These are phyloP conservation scores for Mobula hypostoma DNA, from an alignment of 2,113 vertebrate species.

Conservation along the genomic window DNA sequence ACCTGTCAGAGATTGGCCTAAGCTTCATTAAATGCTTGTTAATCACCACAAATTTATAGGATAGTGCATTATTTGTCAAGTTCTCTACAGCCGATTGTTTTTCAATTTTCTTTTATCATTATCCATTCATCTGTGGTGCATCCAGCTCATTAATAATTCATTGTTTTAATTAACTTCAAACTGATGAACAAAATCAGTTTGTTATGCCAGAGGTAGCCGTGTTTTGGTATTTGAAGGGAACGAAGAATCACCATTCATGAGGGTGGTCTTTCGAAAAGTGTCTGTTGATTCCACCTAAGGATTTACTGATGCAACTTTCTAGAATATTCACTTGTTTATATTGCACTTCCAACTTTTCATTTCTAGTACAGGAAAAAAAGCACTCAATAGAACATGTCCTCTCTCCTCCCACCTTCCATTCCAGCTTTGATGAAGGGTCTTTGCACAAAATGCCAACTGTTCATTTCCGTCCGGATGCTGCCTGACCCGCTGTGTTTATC, in stretches of 20 bases:
- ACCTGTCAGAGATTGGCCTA: neutral
- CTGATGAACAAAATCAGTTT: slow-evolving; percentile 6
- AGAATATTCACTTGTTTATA: neutral
- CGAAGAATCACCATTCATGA: neutral
- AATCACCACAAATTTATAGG: neutral
- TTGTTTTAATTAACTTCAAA: slow-evolving; percentile 3
- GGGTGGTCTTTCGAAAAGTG: neutral
- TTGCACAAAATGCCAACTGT: too few relatives aligned
- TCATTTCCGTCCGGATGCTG: too few relatives aligned
- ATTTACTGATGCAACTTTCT: neutral
- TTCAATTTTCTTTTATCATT: slow-evolving; percentile 22
- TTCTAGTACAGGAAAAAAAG: neutral
- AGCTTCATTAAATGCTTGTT: neutral
- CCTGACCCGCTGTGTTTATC: too few relatives aligned
- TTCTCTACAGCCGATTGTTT: neutral
- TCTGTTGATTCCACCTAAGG: neutral
- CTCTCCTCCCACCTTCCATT: too few relatives aligned
- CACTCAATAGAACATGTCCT: neutral
- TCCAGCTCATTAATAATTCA: slow-evolving; percentile 8
- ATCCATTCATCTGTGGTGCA: neutral
- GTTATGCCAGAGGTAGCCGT: neutral
- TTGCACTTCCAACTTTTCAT: neutral
- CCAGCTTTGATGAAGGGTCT: too few relatives aligned
- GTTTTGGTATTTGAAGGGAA: neutral
- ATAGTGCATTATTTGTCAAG: neutral